Evolutionary conservation across 1,140 invertebrate genomes (phyloP).

Genomic region (Bombus pyrosoma): DNA sequence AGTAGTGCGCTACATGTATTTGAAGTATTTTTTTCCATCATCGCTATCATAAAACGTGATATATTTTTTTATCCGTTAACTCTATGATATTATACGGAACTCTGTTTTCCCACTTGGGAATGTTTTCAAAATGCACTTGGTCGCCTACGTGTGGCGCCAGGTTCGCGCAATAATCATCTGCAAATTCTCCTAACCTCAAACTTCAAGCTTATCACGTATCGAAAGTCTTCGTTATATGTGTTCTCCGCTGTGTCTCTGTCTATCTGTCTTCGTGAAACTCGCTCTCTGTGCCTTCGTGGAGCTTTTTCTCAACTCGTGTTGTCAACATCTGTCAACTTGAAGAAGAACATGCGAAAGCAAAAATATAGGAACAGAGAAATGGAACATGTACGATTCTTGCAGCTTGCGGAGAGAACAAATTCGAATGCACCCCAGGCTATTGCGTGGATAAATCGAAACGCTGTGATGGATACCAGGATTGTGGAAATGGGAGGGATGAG

Average conservation of each 20-base stretch:
- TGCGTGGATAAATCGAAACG: conserved; percentile 85
- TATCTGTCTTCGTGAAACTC: conserved; percentile 34
- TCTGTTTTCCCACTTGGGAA: background rate
- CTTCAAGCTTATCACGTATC: background rate
- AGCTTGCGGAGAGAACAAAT: conserved; percentile 80
- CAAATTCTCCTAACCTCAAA: background rate
- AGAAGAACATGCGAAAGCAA: background rate
- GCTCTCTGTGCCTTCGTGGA: background rate
- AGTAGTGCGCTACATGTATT: no score
- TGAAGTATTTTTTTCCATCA: no score
- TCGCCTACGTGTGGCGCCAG: no score
- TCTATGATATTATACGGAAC: background rate
- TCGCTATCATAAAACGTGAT: no score
- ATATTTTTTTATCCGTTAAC: background rate
- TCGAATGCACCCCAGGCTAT: conserved; percentile 84
- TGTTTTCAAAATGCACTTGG: background rate
- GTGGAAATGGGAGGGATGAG: conserved; percentile 87
- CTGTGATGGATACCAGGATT: conserved; percentile 89
- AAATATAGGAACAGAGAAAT: conserved; percentile 33
- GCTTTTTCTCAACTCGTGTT: background rate
- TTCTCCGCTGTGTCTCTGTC: conserved; percentile 32
- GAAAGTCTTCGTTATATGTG: background rate
- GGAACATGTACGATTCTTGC: conserved; percentile 76
- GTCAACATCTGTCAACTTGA: background rate
- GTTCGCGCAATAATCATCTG: background rate